phyloP scores from a whole-genome alignment of 2,113 vertebrate species.

The Hemibagrus wyckioides region DNA sequence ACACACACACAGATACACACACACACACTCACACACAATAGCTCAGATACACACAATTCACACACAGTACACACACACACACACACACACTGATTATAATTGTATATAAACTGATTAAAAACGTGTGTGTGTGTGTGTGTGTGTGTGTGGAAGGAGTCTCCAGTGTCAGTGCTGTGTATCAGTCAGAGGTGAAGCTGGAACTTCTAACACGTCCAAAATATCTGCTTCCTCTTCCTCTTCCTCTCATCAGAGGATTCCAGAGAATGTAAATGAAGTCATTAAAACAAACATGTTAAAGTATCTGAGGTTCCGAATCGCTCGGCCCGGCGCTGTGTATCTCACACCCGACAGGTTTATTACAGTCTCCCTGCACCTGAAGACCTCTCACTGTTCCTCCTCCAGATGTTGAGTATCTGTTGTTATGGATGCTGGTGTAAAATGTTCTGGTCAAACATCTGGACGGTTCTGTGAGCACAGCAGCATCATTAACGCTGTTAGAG shows the following conservation, averaged over 20 bases:
- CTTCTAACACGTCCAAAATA: not conserved
- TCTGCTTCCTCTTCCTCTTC: not conserved
- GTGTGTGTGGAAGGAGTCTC: too few species aligned
- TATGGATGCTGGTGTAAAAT: not conserved
- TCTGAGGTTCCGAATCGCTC: not conserved
- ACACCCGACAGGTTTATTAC: not conserved
- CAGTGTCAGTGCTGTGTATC: too few species aligned
- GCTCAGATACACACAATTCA: too few species aligned
- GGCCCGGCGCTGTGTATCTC: not conserved
- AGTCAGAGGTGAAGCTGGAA: too few species aligned
- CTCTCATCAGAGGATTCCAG: not conserved
- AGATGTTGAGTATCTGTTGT: not conserved
- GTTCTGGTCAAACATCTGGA: conserved; percentile 37
- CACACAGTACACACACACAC: too few species aligned
- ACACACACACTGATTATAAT: too few species aligned
- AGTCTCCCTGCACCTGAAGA: not conserved
- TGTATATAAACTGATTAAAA: too few species aligned
- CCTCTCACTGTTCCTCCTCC: not conserved
- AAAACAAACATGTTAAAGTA: not conserved
- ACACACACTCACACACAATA: too few species aligned
- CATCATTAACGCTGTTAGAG: not conserved
- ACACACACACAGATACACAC: too few species aligned
- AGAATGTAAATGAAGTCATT: not conserved
- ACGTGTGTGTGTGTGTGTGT: too few species aligned
- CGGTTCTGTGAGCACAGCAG: not conserved